Conservation (phyloP, 2,113 vertebrate species). For the Archilochus colubris region DNA sequence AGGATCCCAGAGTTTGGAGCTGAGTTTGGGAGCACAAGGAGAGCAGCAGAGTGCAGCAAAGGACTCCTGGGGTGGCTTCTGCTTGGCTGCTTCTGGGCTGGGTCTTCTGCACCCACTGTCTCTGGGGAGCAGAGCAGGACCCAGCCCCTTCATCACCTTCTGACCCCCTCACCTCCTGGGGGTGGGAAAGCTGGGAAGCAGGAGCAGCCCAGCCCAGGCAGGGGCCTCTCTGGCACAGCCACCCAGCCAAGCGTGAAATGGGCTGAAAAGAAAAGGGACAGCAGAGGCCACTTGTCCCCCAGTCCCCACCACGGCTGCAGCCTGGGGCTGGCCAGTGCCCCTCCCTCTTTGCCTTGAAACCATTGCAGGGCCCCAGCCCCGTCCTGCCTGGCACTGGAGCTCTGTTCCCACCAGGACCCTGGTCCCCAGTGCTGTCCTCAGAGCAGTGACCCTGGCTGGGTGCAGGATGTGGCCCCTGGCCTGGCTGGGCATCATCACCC, state of each 20-base stretch:
- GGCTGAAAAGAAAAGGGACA: neutral
- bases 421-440: neutral
- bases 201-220: rapidly evolving
- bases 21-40: neutral
- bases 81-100: neutral
- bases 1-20: neutral
- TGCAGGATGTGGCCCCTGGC: slow-evolving; percentile 25
- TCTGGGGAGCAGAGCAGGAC: neutral
- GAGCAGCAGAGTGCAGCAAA: neutral
- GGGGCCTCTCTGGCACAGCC: neutral
- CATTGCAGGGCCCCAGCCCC: rapidly evolving
- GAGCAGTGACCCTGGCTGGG: rapidly evolving
- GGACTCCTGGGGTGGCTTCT: neutral
- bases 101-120: rapidly evolving
- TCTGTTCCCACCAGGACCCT: rapidly evolving
- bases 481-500: slow-evolving; percentile 34
- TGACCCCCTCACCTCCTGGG: neutral
- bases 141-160: neutral
- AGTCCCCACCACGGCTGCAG: neutral
- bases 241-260: slow-evolving; percentile 9
- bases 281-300: neutral
- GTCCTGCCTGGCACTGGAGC: neutral
- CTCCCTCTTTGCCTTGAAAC: neutral
- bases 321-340: rapidly evolving
- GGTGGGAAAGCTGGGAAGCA: neutral